These are phyloP conservation scores for Drosophila ezoana DNA, from an alignment of 2,888 invertebrate genomes.

Conservation along the genomic window DNA sequence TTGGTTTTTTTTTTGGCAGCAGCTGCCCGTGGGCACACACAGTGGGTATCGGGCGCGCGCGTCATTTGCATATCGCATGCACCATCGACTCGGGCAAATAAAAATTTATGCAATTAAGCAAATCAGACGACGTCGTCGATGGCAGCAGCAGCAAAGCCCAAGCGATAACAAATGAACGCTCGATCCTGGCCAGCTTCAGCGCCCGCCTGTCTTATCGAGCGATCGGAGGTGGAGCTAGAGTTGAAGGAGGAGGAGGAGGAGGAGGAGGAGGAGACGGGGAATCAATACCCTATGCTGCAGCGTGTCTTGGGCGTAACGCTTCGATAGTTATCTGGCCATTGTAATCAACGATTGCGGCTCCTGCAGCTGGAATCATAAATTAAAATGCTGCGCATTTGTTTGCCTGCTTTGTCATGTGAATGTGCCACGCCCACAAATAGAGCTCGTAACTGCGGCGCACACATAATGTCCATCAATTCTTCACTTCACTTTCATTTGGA, in stretches of 20 bases:
- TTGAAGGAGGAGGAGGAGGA: neutral
- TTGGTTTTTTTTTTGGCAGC: constrained; percentile 48
- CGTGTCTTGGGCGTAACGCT: constrained; percentile 62
- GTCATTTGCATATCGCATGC: constrained; percentile 77
- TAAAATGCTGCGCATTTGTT: constrained; percentile 68
- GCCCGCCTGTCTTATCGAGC: constrained; percentile 16
- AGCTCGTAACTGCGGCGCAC: constrained; percentile 29
- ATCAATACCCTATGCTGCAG: constrained; percentile 9
- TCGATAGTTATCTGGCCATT: constrained; percentile 63
- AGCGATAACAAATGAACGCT: constrained; percentile 52
- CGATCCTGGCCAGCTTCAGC: constrained; percentile 40
- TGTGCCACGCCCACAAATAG: constrained; percentile 49
- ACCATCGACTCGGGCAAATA: constrained; percentile 75
- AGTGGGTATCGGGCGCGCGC: constrained; percentile 23
- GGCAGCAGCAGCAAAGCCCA: constrained; percentile 29
- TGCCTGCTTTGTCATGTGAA: constrained; percentile 67
- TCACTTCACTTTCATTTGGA: constrained; percentile 81
- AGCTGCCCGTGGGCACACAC: constrained; percentile 47
- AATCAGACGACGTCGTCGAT: constrained; percentile 63
- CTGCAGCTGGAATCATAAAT: constrained; percentile 64
- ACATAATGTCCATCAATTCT: constrained; percentile 80
- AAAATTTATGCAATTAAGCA: constrained; percentile 81
- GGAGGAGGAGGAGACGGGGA: constrained; percentile 3
- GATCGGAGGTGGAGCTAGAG: constrained; percentile 5
- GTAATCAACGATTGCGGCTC: constrained; percentile 45